A percentile compares a stretch with the other conserved stretches of the same genome.
Evolutionary conservation across 2,113 vertebrate species (phyloP).

Genomic region (Petrocephalus microphthalmus): DNA sequence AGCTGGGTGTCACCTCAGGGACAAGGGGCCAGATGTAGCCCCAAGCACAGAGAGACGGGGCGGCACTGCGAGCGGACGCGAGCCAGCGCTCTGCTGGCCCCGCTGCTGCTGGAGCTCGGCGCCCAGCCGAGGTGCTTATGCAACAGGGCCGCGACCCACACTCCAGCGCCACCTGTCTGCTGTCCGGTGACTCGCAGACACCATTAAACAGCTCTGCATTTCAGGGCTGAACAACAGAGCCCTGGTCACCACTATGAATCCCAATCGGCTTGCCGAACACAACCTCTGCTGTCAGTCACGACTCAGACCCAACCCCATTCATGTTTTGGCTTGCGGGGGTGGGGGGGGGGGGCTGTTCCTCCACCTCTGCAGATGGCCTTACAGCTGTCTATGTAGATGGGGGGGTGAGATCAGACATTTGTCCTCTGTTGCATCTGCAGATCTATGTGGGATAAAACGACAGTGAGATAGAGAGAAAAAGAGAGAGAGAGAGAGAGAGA

Average conservation of each 20-base stretch:
- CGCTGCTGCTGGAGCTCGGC: neutral
- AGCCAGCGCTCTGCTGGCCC: neutral
- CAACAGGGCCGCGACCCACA: neutral
- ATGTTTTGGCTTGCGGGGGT: neutral
- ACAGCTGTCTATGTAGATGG: neutral
- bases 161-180: neutral
- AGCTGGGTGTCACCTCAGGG: neutral
- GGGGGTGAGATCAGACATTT: neutral
- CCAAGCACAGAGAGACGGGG: neutral
- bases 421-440: slow-evolving; percentile 1
- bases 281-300: neutral
- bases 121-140: neutral
- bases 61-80: neutral
- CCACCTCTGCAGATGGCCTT: neutral
- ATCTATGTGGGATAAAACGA: neutral
- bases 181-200: neutral
- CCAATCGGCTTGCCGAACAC: neutral
- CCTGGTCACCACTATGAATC: neutral
- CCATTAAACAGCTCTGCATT: neutral
- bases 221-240: neutral
- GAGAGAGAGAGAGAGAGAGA: neutral
- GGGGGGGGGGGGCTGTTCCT: neutral
- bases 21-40: neutral
- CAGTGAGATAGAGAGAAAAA: neutral
- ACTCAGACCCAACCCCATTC: neutral